phyloP scores from a whole-genome alignment of 92 coral and sea anemone genomes.

The Ricordea florida region DNA sequence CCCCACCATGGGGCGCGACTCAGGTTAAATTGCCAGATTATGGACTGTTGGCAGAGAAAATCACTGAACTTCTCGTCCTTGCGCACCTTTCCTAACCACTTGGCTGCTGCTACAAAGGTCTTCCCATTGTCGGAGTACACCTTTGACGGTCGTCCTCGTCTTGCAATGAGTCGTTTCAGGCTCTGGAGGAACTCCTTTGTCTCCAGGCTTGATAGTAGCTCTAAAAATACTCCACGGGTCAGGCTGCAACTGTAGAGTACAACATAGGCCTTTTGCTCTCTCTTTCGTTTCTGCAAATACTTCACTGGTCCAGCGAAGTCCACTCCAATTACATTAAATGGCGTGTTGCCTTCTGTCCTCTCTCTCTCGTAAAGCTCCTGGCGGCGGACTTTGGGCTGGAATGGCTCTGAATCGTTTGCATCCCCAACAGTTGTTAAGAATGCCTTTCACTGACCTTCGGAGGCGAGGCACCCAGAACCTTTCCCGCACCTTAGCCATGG shows the following conservation, averaged over 20 bases:
- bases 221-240: slow-evolving; percentile 27
- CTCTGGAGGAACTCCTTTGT: slow-evolving; percentile 21
- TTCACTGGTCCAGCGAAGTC: slow-evolving; percentile 50
- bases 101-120: slow-evolving; percentile 21
- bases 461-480: no score
- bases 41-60: slow-evolving; percentile 23
- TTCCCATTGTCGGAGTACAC: slow-evolving; percentile 20
- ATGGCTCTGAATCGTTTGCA: no score
- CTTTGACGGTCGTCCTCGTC: slow-evolving; percentile 16
- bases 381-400: no score
- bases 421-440: no score
- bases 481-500: no score
- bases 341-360: no score
- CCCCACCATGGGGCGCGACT: slow-evolving; percentile 59
- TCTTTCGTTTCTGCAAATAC: slow-evolving; percentile 1
- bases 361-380: no score
- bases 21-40: slow-evolving; percentile 25
- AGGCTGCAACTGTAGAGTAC: slow-evolving; percentile 33
- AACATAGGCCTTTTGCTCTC: slow-evolving; percentile 19
- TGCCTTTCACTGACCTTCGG: no score
- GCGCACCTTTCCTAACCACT: slow-evolving; percentile 19
- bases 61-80: slow-evolving; percentile 4
- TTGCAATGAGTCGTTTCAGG: slow-evolving; percentile 16
- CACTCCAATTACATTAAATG: slow-evolving; percentile 24
- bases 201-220: slow-evolving; percentile 8